Conservation (phyloP, 1,140 invertebrate species). For the Cryptotermes secundus region DNA sequence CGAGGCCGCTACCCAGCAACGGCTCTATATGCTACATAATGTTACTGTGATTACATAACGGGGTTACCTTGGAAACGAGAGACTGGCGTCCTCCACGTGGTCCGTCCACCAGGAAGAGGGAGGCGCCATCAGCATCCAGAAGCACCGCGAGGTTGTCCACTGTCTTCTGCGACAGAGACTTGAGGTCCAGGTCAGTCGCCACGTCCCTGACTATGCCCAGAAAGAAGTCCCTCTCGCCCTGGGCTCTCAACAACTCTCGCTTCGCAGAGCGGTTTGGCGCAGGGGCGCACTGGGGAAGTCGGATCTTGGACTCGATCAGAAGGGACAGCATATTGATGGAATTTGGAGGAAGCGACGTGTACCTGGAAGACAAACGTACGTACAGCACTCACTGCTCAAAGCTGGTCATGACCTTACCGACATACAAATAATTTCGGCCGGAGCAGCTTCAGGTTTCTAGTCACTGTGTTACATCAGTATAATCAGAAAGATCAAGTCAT, state of each 20-base stretch:
- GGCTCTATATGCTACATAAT: no score
- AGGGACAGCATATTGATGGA: constrained; percentile 53
- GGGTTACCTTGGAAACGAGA: constrained; percentile 50
- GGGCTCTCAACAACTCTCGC: constrained; percentile 46
- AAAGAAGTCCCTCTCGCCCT: constrained; percentile 50
- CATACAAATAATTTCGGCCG: no score
- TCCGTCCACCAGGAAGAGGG: constrained; percentile 52
- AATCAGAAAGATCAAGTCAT: no score
- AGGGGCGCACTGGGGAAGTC: constrained; percentile 47
- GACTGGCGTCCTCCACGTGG: constrained; percentile 46
- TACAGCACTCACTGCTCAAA: no score
- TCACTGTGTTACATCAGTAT: no score
- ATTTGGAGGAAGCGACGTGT: constrained; percentile 52
- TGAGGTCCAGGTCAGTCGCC: constrained; percentile 52
- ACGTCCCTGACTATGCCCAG: constrained; percentile 52
- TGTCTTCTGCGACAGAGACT: constrained; percentile 50
- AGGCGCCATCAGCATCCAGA: constrained; percentile 51
- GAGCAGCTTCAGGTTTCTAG: no score
- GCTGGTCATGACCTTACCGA: no score
- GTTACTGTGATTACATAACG: no score
- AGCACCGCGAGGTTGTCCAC: constrained; percentile 51
- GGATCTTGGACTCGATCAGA: constrained; percentile 53
- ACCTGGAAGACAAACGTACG: constrained; percentile 44
- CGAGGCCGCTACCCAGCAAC: no score
- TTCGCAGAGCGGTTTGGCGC: constrained; percentile 47